phyloP scores from a whole-genome alignment of 2,113 vertebrate genomes.

The Macaca mulatta region DNA sequence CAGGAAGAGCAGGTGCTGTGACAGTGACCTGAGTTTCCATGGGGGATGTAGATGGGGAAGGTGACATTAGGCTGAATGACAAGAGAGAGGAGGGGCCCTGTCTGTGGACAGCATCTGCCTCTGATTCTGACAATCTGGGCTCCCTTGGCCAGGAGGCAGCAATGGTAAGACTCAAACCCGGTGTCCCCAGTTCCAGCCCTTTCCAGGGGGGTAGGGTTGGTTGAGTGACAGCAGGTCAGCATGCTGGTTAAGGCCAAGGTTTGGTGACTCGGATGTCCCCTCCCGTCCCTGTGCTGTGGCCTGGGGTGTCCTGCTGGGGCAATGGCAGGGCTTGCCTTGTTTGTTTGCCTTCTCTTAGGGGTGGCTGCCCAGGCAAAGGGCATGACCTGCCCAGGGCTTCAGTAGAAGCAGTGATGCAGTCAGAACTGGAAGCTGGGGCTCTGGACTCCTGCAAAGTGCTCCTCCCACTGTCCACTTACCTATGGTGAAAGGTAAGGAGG shows the following conservation, averaged over 20 bases:
- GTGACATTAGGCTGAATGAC: background rate
- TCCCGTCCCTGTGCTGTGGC: background rate
- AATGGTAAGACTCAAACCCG: background rate
- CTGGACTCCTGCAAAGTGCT: background rate
- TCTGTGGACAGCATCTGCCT: background rate
- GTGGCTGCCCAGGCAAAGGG: background rate
- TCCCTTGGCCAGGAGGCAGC: background rate
- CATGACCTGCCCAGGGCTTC: background rate
- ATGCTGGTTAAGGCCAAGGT: background rate
- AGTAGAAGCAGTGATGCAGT: background rate
- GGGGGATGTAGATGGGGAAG: background rate
- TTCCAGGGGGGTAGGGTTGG: background rate
- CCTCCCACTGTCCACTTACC: background rate
- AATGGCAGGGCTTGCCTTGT: accelerated
- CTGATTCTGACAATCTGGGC: background rate
- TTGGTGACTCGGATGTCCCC: background rate
- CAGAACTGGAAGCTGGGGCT: background rate
- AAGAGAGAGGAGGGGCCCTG: background rate
- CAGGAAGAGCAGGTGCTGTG: background rate
- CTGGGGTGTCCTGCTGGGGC: too few species aligned
- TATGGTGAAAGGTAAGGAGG: accelerated
- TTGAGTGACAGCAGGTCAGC: accelerated
- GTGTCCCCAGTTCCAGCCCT: background rate
- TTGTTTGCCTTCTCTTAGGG: background rate
- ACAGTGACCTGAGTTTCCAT: background rate